Evolutionary conservation across 2,797 vertebrate genomes (phyloP).

Genomic region (Molossus alvarezi): DNA sequence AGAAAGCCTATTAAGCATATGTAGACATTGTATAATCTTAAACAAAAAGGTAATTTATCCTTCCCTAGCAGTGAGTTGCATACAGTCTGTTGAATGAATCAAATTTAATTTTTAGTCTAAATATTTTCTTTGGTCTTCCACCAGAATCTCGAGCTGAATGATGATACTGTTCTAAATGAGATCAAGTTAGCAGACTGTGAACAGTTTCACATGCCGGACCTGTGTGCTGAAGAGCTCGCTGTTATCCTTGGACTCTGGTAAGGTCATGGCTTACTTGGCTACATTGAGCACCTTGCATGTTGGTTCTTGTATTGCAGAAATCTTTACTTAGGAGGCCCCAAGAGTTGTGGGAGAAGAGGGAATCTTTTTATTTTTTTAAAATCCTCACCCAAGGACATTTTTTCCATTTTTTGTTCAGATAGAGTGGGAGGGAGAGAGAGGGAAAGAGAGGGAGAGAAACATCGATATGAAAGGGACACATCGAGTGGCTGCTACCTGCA

Average conservation of each 20-base stretch:
- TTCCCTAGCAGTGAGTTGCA: background rate
- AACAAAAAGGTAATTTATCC: constrained; percentile 8
- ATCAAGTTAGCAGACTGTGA: constrained; percentile 94
- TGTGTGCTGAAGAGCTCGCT: constrained; percentile 97
- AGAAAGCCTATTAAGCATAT: background rate
- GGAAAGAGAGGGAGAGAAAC: no score
- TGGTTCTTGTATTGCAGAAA: constrained; percentile 24
- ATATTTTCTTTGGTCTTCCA: constrained; percentile 69
- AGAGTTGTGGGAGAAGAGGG: background rate
- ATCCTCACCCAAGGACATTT: no score
- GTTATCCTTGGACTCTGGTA: constrained; percentile 97
- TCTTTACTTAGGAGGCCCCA: background rate
- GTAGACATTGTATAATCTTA: constrained; percentile 20
- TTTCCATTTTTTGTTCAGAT: no score
- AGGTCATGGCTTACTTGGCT: constrained; percentile 81
- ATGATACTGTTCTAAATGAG: constrained; percentile 96
- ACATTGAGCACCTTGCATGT: background rate
- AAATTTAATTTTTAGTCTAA: constrained; percentile 61
- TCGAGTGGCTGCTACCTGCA: no score
- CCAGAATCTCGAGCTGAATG: constrained; percentile 95
- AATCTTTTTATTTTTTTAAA: background rate
- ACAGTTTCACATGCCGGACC: constrained; percentile 92
- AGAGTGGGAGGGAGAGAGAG: no score
- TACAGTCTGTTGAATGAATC: background rate
- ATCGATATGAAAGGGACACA: no score